Percentiles rank a stretch among this genome's conserved stretches.
These are phyloP conservation scores for Cephus spinipes DNA, from an alignment of 2,888 invertebrate species.

Conservation along the genomic window DNA sequence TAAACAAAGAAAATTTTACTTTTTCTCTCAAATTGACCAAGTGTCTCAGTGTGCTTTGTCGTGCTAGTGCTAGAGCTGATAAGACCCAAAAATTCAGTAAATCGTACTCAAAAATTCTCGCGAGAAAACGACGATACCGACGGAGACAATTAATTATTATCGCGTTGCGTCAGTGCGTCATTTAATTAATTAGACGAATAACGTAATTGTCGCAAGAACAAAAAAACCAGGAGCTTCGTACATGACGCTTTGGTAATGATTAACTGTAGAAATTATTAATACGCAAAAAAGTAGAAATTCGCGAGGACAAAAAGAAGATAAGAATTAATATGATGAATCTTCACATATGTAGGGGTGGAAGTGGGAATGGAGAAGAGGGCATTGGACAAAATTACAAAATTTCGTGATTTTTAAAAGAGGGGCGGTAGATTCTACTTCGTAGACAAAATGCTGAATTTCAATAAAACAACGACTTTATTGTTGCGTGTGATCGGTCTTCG, in stretches of 20 bases:
- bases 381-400: not conserved
- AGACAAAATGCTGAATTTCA: slow-evolving; percentile 6
- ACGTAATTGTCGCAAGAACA: not conserved
- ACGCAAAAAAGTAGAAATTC: not conserved
- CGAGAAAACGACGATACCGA: not conserved
- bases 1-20: slow-evolving; percentile 2
- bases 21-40: not conserved
- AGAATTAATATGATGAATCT: not conserved
- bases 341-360: not conserved
- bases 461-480: slow-evolving; percentile 19
- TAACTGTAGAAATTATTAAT: not conserved
- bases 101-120: not conserved
- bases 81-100: slow-evolving; percentile 1
- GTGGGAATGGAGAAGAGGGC: not conserved
- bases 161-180: not conserved
- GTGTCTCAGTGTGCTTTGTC: slow-evolving; percentile 4
- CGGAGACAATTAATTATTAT: not conserved
- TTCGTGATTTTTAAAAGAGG: not conserved
- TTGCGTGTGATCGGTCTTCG: slow-evolving; percentile 21
- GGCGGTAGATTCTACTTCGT: not conserved
- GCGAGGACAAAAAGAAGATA: not conserved
- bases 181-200: not conserved
- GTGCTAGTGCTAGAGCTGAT: not conserved
- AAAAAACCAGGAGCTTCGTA: not conserved
- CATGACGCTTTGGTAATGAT: not conserved